phyloP scores from a whole-genome alignment of 2,797 vertebrate species.

The Sebastolobus alascanus region DNA sequence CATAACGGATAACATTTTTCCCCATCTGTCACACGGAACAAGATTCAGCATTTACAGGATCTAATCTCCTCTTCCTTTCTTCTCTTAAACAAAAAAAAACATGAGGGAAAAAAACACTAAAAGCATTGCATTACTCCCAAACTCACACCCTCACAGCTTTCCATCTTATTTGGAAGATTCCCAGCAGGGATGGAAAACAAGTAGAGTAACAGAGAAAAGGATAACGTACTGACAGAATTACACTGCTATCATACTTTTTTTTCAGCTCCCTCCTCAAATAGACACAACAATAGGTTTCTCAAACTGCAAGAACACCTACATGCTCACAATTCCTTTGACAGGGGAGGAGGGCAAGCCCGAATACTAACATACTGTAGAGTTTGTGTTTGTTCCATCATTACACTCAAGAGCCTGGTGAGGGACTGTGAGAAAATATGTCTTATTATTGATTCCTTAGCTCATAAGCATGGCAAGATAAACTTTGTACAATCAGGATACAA shows the following conservation, averaged over 20 bases:
- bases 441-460: not conserved
- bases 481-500: not conserved
- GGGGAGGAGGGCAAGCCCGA: not conserved
- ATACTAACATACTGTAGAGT: not conserved
- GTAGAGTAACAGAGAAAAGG: constrained; percentile 2
- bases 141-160: constrained; percentile 8
- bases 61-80: constrained; percentile 8
- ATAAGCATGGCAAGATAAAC: not conserved
- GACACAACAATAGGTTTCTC: constrained; percentile 10
- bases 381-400: not conserved
- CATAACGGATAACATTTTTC: not conserved
- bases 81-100: constrained; percentile 19
- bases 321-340: constrained; percentile 1
- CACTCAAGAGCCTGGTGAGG: not conserved
- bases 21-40: not conserved
- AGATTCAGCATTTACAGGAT: constrained; percentile 12
- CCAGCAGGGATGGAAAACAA: constrained; percentile 35
- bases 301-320: constrained; percentile 8
- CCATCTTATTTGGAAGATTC: constrained; percentile 31
- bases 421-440: not conserved
- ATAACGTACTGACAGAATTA: constrained; percentile 6
- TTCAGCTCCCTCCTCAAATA: constrained; percentile 27
- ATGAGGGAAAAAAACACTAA: not conserved
- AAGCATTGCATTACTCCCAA: not conserved
- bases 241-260: not conserved